phyloP scores from a whole-genome alignment of 2,888 invertebrate species.

The Spisula subtruncata region DNA sequence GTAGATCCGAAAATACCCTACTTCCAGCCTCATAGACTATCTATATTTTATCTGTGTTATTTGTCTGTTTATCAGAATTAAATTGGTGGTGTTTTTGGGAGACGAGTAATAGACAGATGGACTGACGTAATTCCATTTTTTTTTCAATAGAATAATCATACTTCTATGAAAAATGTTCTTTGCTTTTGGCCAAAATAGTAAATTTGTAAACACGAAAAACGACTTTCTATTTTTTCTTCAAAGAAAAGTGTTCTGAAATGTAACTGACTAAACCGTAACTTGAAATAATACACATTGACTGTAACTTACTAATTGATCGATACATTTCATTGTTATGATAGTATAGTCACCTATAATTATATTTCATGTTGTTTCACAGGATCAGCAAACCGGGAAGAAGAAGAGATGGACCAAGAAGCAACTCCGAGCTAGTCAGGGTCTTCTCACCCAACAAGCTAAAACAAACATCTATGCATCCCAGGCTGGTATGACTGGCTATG shows the following conservation, averaged over 20 bases:
- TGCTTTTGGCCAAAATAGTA: background rate
- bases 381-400: conserved; percentile 65
- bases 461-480: conserved; percentile 84
- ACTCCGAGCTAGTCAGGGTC: conserved; percentile 65
- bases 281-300: background rate
- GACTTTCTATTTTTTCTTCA: background rate
- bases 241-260: too few relatives aligned
- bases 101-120: background rate
- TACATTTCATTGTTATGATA: background rate
- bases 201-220: background rate
- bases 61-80: background rate
- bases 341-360: background rate
- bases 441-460: conserved; percentile 80
- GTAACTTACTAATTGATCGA: background rate
- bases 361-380: conserved; percentile 45
- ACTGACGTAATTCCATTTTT: background rate
- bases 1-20: conserved; percentile 4
- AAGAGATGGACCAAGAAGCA: conserved; percentile 69
- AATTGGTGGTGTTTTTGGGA: background rate
- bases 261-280: background rate
- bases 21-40: conserved; percentile 13
- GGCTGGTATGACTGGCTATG: conserved; percentile 81
- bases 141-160: too few relatives aligned
- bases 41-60: background rate
- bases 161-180: background rate